Evolutionary conservation across 2,888 invertebrate genomes (phyloP).

Genomic region (Synanthedon formicaeformis): DNA sequence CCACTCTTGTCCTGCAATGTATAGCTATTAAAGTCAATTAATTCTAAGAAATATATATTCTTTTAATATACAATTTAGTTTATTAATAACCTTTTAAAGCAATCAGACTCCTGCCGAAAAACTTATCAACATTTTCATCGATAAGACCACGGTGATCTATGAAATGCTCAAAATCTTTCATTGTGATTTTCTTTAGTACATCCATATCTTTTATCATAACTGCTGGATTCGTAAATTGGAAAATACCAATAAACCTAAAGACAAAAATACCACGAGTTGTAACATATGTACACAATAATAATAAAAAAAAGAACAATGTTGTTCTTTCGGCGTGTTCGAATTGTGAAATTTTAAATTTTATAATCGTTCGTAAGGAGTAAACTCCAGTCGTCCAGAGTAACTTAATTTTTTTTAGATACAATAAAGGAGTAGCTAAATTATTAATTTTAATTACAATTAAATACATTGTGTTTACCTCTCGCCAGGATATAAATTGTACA

Average conservation of each 20-base stretch:
- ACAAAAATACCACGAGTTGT: not conserved
- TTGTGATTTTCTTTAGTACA: conserved; percentile 51
- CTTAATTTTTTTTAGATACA: too few relatives aligned
- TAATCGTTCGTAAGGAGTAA: too few relatives aligned
- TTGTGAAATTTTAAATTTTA: too few relatives aligned
- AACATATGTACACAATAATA: too few relatives aligned
- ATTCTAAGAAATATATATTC: not conserved
- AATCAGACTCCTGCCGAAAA: conserved; percentile 61
- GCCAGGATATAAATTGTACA: too few relatives aligned
- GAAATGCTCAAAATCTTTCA: conserved; percentile 70
- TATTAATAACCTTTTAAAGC: conserved; percentile 42
- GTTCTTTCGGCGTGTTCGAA: too few relatives aligned
- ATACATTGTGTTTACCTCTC: too few relatives aligned
- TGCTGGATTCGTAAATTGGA: conserved; percentile 39
- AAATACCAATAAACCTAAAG: conserved; percentile 39
- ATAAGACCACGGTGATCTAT: conserved; percentile 46
- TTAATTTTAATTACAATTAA: too few relatives aligned
- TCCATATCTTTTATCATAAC: conserved; percentile 56
- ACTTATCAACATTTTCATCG: conserved; percentile 38
- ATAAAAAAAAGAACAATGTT: too few relatives aligned
- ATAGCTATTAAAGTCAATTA: not conserved
- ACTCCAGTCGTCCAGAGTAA: too few relatives aligned
- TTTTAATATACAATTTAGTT: not conserved
- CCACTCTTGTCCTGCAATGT: conserved; percentile 21
- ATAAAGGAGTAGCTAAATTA: too few relatives aligned